A percentile compares a stretch with the other conserved stretches of the same genome.
Evolutionary conservation across 2,888 invertebrate genomes (phyloP).

Genomic region (Parnassius glacialis): DNA sequence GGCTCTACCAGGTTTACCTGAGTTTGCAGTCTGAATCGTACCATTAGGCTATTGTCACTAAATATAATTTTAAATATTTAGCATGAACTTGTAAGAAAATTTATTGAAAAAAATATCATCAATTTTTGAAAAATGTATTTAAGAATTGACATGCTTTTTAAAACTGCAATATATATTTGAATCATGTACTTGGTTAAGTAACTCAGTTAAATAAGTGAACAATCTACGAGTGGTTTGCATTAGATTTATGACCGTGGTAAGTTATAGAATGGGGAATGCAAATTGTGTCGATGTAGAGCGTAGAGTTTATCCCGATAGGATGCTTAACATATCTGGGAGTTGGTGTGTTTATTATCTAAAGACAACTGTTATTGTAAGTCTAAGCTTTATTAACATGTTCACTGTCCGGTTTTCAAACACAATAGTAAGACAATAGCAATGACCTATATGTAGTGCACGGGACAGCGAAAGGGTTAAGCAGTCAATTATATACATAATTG

Average conservation of each 20-base stretch:
- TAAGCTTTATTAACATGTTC: constrained; percentile 19
- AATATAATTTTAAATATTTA: no score
- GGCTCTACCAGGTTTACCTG: no score
- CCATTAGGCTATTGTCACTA: no score
- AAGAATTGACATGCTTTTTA: no score
- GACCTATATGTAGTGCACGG: no score
- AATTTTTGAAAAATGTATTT: no score
- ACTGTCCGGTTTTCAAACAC: no score
- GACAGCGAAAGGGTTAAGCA: no score
- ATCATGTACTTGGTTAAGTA: constrained; percentile 1
- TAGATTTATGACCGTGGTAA: constrained; percentile 23
- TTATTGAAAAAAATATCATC: no score
- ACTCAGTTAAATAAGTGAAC: constrained; percentile 1
- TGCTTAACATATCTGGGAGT: constrained; percentile 16
- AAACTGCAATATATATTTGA: not conserved
- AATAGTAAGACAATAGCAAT: no score
- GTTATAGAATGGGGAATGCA: constrained; percentile 19
- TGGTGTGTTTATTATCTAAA: constrained; percentile 18
- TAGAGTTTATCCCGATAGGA: constrained; percentile 9
- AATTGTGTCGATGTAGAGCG: constrained; percentile 5
- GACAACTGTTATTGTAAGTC: not conserved
- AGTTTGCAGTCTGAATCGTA: no score
- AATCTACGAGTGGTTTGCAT: constrained; percentile 17
- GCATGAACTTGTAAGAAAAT: no score
- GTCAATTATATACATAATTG: constrained; percentile 35